Evolutionary conservation across 2,113 vertebrate genomes (phyloP), one percentile per base, ranked within the genome.

Genomic region (Paraplagusia blochii): DNA sequence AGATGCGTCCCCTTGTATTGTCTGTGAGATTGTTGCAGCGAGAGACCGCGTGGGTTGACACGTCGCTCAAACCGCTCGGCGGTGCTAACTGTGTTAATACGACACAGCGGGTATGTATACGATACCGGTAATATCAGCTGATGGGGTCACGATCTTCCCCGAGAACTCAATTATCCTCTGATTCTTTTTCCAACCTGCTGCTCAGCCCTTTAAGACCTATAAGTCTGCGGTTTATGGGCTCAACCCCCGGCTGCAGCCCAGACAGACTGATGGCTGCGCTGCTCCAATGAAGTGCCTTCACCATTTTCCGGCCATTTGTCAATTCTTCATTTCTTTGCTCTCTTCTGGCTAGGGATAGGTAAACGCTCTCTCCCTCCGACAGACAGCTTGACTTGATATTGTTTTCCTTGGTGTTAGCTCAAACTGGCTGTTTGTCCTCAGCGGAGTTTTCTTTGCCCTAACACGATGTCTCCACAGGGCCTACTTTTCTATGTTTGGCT

Each of bases 261-360:
- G 77, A 72, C 72, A 81, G 85, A 88, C 63, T 76, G 81, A 88
- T 85, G 84, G 71, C 80, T 82, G 54, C 58, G 66, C 81, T 74
- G 61, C 58, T 66, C 70, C 79, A 87, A 89, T 88, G 78, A 87
- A 90, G 85, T 87, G 80, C 86, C 70, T 73, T 78, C 59, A 66
- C 66, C 14, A 45, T 79, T 72, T 81, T 76, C 19, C 34, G 68
- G 53, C 83, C 76, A 89, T 90, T 86, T 79, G 76, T 90, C 87
- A 88, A 76, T 80, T 87, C 76, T 85, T 84, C 81, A 83, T 88
- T 85, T 70, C 74, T 79, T 59, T 40, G 48, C 66, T 75, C 63
- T 66, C 64, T 54, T 53, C 64, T 76, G 59, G 79, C 57, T 34
- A 40, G 63, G 53, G 70, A 74, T 63, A 64, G 66, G 77, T 72